These are phyloP conservation scores for Meghimatium bilineatum DNA, from an alignment of 2,888 invertebrate species.

Conservation along the genomic window DNA sequence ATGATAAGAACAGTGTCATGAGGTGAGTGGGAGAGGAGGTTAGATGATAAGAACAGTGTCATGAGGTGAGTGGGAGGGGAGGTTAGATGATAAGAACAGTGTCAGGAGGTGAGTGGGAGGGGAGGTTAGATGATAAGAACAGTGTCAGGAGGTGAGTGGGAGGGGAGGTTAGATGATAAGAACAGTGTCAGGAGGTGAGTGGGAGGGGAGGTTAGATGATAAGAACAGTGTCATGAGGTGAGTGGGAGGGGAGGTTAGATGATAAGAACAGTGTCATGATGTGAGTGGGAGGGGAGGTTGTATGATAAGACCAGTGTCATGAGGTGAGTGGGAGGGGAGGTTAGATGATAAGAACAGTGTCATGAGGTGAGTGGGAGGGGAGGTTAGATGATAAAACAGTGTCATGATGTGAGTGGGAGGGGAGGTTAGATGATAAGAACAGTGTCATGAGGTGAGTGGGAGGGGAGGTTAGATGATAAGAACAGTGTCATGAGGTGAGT, in stretches of 20 bases:
- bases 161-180: no score
- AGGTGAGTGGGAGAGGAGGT: background rate
- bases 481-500: no score
- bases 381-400: background rate
- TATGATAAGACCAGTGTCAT: no score
- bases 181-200: background rate
- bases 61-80: background rate
- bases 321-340: background rate
- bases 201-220: background rate
- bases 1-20: no score
- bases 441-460: background rate
- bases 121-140: background rate
- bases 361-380: background rate
- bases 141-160: no score
- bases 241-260: background rate
- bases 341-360: background rate
- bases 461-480: background rate
- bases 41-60: no score
- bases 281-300: background rate
- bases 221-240: no score
- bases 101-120: background rate
- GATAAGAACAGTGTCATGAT: no score
- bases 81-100: no score
- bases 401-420: background rate
- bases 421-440: background rate